These are phyloP conservation scores for Amblyjoppa proteus DNA, from an alignment of 2,888 invertebrate species.

Conservation along the genomic window DNA sequence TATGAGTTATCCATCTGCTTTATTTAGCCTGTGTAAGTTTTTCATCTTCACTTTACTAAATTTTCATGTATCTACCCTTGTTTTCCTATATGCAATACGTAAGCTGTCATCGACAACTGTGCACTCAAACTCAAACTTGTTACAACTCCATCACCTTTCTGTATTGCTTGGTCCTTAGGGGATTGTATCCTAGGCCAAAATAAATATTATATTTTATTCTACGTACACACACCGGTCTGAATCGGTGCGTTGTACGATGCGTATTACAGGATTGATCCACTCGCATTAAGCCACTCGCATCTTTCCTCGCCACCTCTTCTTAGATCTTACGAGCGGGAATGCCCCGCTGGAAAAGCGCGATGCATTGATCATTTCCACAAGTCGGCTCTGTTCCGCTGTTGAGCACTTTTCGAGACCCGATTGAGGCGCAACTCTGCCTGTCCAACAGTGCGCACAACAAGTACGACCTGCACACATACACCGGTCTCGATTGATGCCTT, in stretches of 20 bases:
- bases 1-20: too few species aligned
- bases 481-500: slow-evolving; percentile 60
- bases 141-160: too few species aligned
- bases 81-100: too few species aligned
- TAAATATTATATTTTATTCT: too few species aligned
- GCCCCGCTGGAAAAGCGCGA: background rate
- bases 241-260: background rate
- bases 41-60: too few species aligned
- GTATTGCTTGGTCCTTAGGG: too few species aligned
- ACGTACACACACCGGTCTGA: slow-evolving; percentile 77
- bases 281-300: slow-evolving; percentile 5
- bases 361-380: background rate
- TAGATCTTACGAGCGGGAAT: background rate
- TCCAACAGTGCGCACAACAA: slow-evolving; percentile 79
- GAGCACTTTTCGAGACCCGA: background rate
- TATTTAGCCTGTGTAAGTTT: too few species aligned
- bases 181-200: background rate
- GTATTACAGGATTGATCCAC: too few species aligned
- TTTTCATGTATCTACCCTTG: too few species aligned
- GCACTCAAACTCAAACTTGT: too few species aligned
- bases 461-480: slow-evolving; percentile 83
- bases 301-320: background rate
- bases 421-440: slow-evolving; percentile 1
- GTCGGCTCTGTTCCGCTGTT: too few species aligned
- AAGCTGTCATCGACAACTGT: too few species aligned